Conservation (phyloP, 2,888 invertebrate species). For the Gymnocheta viridis region DNA sequence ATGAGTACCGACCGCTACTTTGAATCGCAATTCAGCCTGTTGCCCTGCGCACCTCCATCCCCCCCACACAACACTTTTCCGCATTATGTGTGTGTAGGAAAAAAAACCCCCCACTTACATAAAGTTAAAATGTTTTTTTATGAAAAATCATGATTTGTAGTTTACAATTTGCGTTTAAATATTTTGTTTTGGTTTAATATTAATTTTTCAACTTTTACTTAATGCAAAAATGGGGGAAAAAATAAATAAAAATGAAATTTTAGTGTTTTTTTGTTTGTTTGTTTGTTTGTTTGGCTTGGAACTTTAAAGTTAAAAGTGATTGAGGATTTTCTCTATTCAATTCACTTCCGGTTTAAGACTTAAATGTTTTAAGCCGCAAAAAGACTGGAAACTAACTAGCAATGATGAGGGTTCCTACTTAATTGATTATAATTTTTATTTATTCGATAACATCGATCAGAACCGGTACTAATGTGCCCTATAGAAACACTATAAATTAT, state of each 20-base stretch:
- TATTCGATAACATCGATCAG: too few species aligned
- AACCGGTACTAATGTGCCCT: too few species aligned
- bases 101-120: conserved; percentile 28
- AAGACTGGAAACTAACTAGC: background rate
- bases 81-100: background rate
- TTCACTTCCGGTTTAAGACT: conserved; percentile 24
- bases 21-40: background rate
- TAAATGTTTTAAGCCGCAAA: background rate
- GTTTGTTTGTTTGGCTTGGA: too few species aligned
- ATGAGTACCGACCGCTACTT: background rate
- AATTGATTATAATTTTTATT: background rate
- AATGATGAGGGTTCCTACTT: background rate
- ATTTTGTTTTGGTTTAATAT: conserved; percentile 7
- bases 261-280: too few species aligned
- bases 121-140: conserved; percentile 37
- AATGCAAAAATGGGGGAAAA: background rate
- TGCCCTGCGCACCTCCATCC: background rate
- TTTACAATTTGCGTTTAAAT: conserved; percentile 40
- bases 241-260: background rate
- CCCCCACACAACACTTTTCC: background rate
- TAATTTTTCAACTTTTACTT: conserved; percentile 34
- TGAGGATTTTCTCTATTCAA: conserved; percentile 5
- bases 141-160: conserved; percentile 51
- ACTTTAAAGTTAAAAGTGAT: background rate
- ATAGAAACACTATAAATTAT: too few species aligned